Evolutionary conservation across 2,888 invertebrate species (phyloP), one percentile per base, ranked within the genome.

Genomic region (Ormyrus thymus): DNA sequence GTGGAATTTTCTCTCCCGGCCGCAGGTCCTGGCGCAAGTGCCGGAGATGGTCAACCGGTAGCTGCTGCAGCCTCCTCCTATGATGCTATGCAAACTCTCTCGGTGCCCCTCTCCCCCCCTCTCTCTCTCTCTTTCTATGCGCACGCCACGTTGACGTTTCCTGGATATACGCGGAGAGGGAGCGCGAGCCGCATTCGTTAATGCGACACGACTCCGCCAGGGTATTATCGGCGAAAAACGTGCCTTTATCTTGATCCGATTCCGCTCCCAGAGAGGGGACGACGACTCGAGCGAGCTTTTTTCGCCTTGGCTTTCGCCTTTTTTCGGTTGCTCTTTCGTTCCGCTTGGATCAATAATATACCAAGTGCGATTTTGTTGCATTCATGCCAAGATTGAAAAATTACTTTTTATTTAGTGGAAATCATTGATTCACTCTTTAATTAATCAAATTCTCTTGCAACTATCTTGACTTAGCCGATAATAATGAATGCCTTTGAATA

Each of bases 1-100:
- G 84, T 86, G 89, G 89, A 89, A 89, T 90, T 86, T 86, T 84
- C 83, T 85, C 87, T 48, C 78, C 15, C 75, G 53, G n/a, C 48
- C 59, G 59, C 51, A 46, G 69, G 69, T 62, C 64, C 55, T 13
- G 50, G 29, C 13, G 53, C 6, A 8, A 43, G 15, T 43, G 46
- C 13, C 29, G 9, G 48, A 15, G 56, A 15, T 29, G 51, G 66
- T 56, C 55, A 55, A 45, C 69, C 65, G 29, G 29, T 29, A 29
- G 29, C 29, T 29, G 29, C 29, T 29, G 29, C 29, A 29, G 29
- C 29, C 29, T 29, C 29, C 29, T 29, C 13, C 75, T 76, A 76
- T 79, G 76, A 76, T 71, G 70, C 76, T 80, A 80, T 80, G 79
- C 79, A 76, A 76, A 80, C 66, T 29, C 29, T 29, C 29, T 62